A percentile compares a stretch with the other conserved stretches of the same genome.
Conservation (phyloP, 2,797 vertebrate genomes). For the Ispidina picta region DNA sequence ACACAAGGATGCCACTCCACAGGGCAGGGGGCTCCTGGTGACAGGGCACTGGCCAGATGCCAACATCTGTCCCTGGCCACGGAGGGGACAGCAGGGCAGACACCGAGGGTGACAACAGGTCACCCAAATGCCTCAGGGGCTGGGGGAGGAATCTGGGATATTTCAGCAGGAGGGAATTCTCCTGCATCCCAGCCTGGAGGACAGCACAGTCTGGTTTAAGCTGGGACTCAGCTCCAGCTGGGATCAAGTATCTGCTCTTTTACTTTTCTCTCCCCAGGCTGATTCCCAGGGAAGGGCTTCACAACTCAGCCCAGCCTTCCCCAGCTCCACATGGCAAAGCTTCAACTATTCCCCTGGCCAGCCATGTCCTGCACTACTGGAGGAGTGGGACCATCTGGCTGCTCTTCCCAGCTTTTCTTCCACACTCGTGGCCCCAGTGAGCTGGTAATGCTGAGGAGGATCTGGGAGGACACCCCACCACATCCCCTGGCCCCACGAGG, state of each 20-base stretch:
- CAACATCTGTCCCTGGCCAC: fast-evolving
- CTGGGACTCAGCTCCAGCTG: not conserved
- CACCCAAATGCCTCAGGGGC: not conserved
- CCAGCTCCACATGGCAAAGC: not conserved
- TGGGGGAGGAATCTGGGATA: not conserved
- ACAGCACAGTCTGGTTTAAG: fast-evolving
- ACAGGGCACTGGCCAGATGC: not conserved
- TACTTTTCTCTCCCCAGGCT: not conserved
- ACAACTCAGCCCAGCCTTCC: not conserved
- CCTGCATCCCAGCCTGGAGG: not conserved
- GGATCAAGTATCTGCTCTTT: not conserved
- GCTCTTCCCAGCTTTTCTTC: not conserved
- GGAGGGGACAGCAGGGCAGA: not conserved
- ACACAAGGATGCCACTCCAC: not conserved
- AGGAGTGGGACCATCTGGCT: not conserved
- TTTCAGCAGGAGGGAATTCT: not conserved
- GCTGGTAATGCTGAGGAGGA: fast-evolving
- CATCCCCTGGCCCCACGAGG: not conserved
- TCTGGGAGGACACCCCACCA: not conserved
- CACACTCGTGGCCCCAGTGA: fast-evolving
- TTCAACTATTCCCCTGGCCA: slow-evolving; percentile 21
- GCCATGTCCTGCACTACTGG: fast-evolving
- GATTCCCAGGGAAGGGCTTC: slow-evolving; percentile 6
- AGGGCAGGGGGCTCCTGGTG: not conserved
- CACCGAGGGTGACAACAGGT: not conserved